A percentile compares a stretch with the other conserved stretches of the same genome.
These are phyloP conservation scores for Didymodactylos carnosus DNA, from an alignment of 2,888 invertebrate species.

Conservation along the genomic window DNA sequence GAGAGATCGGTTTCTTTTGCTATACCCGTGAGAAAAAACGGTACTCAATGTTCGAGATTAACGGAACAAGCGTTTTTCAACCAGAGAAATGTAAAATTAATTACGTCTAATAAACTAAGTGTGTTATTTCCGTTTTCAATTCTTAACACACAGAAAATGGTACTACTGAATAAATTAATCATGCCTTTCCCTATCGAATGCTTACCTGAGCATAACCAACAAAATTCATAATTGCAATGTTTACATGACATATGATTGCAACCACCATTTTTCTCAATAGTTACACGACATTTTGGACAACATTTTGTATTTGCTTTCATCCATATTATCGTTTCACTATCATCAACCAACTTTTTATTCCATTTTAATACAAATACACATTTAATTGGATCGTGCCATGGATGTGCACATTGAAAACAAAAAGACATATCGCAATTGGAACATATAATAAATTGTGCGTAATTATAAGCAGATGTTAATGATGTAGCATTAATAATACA, in stretches of 20 bases:
- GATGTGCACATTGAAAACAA: conserved; percentile 68
- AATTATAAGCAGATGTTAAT: neutral
- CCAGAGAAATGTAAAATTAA: too few relatives aligned
- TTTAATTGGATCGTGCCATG: conserved; percentile 94
- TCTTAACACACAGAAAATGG: too few relatives aligned
- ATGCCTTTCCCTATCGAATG: neutral
- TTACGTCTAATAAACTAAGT: too few relatives aligned
- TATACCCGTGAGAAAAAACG: too few relatives aligned
- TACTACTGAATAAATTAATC: too few relatives aligned
- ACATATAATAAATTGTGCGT: conserved; percentile 3
- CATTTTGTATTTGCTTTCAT: conserved; percentile 94
- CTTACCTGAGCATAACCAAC: conserved; percentile 47
- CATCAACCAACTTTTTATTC: conserved; percentile 98
- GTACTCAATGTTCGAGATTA: too few relatives aligned
- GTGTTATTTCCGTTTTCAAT: too few relatives aligned
- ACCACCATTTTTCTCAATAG: conserved; percentile 98
- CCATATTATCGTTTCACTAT: conserved; percentile 97
- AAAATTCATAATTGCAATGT: conserved; percentile 83
- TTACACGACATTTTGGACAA: conserved; percentile 95
- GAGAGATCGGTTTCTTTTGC: too few relatives aligned
- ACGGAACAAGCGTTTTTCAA: too few relatives aligned
- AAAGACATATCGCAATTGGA: conserved; percentile 2
- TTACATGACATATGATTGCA: conserved; percentile 94
- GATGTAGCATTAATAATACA: conserved; percentile 20
- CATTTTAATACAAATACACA: conserved; percentile 83